Percentiles rank a stretch among this genome's conserved stretches.
Evolutionary conservation across 23 tunicate species (phyloP).

Genomic region (Diplosoma virens): DNA sequence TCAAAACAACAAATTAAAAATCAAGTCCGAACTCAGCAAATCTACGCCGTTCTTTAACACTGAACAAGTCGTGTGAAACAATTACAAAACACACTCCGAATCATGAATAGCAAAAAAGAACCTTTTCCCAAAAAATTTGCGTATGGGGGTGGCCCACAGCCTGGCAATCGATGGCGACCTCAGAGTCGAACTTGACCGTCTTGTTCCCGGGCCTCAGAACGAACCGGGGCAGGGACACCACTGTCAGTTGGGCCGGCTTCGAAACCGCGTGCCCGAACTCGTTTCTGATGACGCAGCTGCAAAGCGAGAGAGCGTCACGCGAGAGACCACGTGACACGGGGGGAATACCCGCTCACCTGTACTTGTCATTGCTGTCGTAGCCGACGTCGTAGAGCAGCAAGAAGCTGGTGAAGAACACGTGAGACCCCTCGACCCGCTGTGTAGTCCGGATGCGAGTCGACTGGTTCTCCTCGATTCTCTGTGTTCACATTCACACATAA

Average conservation of each 20-base stretch:
- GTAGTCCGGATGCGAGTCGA: slow-evolving; percentile 52
- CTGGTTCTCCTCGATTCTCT: slow-evolving; percentile 1
- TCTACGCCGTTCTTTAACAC: too few relatives aligned
- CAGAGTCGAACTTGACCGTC: slow-evolving; percentile 56
- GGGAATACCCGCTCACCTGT: slow-evolving; percentile 33
- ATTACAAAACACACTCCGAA: too few relatives aligned
- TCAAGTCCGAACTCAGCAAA: too few relatives aligned
- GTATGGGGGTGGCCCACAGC: slow-evolving; percentile 78
- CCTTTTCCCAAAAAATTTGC: slow-evolving; percentile 66
- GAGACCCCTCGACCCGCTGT: slow-evolving; percentile 47
- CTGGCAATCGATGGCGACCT: slow-evolving; percentile 53
- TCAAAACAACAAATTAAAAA: too few relatives aligned
- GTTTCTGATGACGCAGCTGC: slow-evolving; percentile 73
- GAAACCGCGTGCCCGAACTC: slow-evolving; percentile 72
- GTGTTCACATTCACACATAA: not conserved
- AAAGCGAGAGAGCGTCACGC: not conserved
- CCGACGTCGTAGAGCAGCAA: slow-evolving; percentile 55
- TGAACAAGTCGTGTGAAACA: too few relatives aligned
- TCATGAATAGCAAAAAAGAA: too few relatives aligned
- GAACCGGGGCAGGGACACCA: slow-evolving; percentile 48
- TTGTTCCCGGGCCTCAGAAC: slow-evolving; percentile 39
- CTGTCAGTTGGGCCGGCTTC: slow-evolving; percentile 52
- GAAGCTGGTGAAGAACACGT: slow-evolving; percentile 73
- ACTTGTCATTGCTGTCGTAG: slow-evolving; percentile 35
- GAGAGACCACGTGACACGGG: not conserved